Evolutionary conservation across 2,113 vertebrate genomes (phyloP).

Genomic region (Synodontis membranacea): DNA sequence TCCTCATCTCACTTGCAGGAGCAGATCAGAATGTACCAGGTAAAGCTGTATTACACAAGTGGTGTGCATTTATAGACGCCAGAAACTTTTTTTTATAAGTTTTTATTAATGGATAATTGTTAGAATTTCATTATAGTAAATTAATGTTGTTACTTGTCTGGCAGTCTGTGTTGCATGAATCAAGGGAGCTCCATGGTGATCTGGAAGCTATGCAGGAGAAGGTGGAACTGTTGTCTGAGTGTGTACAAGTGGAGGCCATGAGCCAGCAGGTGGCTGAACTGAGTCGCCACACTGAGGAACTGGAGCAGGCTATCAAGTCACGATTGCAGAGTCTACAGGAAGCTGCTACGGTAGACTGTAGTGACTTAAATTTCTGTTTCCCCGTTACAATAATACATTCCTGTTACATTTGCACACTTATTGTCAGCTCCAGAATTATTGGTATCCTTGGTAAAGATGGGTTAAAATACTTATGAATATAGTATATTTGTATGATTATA

Average conservation of each 20-base stretch:
- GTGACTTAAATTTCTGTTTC: constrained; percentile 14
- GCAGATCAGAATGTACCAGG: constrained; percentile 87
- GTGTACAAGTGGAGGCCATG: constrained; percentile 81
- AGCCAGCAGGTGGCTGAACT: constrained; percentile 87
- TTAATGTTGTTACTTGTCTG: constrained; percentile 28
- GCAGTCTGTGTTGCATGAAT: constrained; percentile 88
- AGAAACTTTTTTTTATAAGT: not conserved
- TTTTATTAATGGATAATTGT: not conserved
- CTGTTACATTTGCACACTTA: not conserved
- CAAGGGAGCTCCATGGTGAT: constrained; percentile 84
- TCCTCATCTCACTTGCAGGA: constrained; percentile 88
- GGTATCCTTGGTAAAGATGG: not conserved
- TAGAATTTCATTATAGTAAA: not conserved
- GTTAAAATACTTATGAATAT: not conserved
- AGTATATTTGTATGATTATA: too few species aligned
- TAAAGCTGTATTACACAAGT: constrained; percentile 54
- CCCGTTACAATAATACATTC: constrained; percentile 30
- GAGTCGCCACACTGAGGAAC: constrained; percentile 79
- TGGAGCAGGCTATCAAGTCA: constrained; percentile 80
- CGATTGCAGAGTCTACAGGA: constrained; percentile 87
- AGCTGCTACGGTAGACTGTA: constrained; percentile 83
- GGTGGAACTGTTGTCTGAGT: constrained; percentile 77
- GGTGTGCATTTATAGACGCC: not conserved
- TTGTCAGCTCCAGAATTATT: not conserved
- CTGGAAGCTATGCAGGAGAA: constrained; percentile 89